These are phyloP conservation scores for Reticulitermes speratus DNA, from an alignment of 1,140 invertebrate genomes.

Conservation along the genomic window DNA sequence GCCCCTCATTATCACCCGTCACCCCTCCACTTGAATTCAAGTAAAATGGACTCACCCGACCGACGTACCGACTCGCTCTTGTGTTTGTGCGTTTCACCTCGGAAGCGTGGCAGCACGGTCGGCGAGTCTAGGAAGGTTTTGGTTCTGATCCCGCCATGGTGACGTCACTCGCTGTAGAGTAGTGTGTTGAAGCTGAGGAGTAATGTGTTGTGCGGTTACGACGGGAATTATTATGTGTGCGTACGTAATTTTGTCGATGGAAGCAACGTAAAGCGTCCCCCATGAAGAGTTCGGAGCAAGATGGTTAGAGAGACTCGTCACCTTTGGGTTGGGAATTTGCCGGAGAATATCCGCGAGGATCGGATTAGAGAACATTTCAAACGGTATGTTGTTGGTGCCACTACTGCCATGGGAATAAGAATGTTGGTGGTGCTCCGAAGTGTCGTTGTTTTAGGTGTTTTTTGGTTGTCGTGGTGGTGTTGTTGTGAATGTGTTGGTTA, in stretches of 20 bases:
- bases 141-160: slow-evolving; percentile 50
- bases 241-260: slow-evolving; percentile 32
- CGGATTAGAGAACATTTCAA: slow-evolving; percentile 95
- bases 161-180: slow-evolving; percentile 56
- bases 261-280: slow-evolving; percentile 53
- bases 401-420: slow-evolving; percentile 27
- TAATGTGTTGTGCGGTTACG: slow-evolving; percentile 38
- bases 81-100: background rate
- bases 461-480: slow-evolving; percentile 27
- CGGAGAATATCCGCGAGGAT: slow-evolving; percentile 96
- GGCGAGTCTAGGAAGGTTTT: slow-evolving; percentile 34
- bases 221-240: slow-evolving; percentile 38
- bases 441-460: slow-evolving; percentile 30
- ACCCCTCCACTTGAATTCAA: slow-evolving; percentile 29
- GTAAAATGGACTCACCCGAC: slow-evolving; percentile 33
- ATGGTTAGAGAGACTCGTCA: slow-evolving; percentile 99
- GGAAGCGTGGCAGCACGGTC: slow-evolving; percentile 25
- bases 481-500: slow-evolving; percentile 31
- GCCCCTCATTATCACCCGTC: background rate
- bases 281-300: slow-evolving; percentile 76
- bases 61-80: slow-evolving; percentile 25
- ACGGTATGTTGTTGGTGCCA: slow-evolving; percentile 68
- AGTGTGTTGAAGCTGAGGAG: slow-evolving; percentile 46
- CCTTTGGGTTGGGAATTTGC: slow-evolving; percentile 99
- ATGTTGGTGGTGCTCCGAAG: slow-evolving; percentile 16